Evolutionary conservation across 1,140 invertebrate genomes (phyloP).

Genomic region (Drosophila paulistorum): DNA sequence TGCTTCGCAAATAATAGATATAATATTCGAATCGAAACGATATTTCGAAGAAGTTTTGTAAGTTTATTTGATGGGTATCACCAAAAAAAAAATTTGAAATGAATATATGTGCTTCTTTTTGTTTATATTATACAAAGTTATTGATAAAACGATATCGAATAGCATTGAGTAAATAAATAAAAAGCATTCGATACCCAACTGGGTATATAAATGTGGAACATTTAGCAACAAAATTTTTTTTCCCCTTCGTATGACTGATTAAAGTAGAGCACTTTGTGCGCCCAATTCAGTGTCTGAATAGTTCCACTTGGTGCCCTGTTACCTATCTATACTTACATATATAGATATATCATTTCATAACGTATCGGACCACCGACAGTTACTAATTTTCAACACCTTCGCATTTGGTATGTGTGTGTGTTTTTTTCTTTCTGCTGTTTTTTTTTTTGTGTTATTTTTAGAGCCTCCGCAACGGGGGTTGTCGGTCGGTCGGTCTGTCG

Average conservation of each 20-base stretch:
- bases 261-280: background rate
- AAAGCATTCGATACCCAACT: background rate
- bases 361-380: slow-evolving; percentile 50
- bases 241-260: background rate
- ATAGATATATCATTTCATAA: slow-evolving; percentile 9
- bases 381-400: slow-evolving; percentile 78
- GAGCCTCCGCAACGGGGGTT: slow-evolving; percentile 35
- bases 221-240: background rate
- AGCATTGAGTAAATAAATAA: too few species aligned
- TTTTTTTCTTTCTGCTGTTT: background rate
- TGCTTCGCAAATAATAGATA: too few species aligned
- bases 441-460: slow-evolving; percentile 11
- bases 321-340: background rate
- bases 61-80: too few species aligned
- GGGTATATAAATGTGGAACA: background rate
- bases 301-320: slow-evolving; percentile 8
- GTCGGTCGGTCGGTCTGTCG: slow-evolving; percentile 11
- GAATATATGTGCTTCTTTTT: too few species aligned
- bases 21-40: too few species aligned
- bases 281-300: background rate
- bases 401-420: slow-evolving; percentile 25
- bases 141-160: background rate
- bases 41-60: too few species aligned
- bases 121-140: too few species aligned
- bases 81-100: too few species aligned